These are phyloP conservation scores for Leptodactylus fuscus DNA, from an alignment of 2,113 vertebrate species.

Conservation along the genomic window DNA sequence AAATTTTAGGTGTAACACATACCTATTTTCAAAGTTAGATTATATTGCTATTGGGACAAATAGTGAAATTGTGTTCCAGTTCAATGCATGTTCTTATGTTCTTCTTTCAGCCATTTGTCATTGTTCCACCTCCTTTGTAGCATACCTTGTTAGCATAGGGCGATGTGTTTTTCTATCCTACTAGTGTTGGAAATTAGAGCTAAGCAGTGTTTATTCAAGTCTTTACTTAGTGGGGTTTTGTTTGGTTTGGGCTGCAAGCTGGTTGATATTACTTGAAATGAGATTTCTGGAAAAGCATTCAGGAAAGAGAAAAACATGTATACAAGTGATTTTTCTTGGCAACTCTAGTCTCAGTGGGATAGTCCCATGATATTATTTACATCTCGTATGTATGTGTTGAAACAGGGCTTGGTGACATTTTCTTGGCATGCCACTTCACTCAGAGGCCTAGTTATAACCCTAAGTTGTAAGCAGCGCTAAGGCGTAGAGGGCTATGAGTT, in stretches of 20 bases:
- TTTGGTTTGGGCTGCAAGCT: conserved; percentile 36
- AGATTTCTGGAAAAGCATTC: conserved; percentile 55
- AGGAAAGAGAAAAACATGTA: conserved; percentile 66
- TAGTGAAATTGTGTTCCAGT: neutral
- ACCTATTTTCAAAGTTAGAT: neutral
- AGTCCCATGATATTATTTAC: conserved; percentile 73
- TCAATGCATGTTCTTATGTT: neutral
- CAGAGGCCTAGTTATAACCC: conserved; percentile 59
- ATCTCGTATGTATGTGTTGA: conserved; percentile 70
- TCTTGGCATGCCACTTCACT: conserved; percentile 65
- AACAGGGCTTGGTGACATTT: conserved; percentile 69
- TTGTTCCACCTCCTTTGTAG: too few relatives aligned
- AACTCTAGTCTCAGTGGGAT: conserved; percentile 66
- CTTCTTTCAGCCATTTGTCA: neutral
- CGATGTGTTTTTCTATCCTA: conserved; percentile 5
- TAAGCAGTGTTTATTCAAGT: conserved; percentile 35
- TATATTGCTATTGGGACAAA: neutral
- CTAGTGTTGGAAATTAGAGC: conserved; percentile 16
- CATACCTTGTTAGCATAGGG: neutral
- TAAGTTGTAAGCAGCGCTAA: conserved; percentile 42
- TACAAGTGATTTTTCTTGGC: conserved; percentile 77
- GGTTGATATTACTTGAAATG: conserved; percentile 39
- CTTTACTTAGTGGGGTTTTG: conserved; percentile 32
- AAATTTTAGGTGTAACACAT: neutral
- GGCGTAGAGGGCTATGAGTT: neutral